Percentiles rank a stretch among this genome's conserved stretches.
Evolutionary conservation across 2,113 vertebrate species (phyloP).

Genomic region (Bos taurus): DNA sequence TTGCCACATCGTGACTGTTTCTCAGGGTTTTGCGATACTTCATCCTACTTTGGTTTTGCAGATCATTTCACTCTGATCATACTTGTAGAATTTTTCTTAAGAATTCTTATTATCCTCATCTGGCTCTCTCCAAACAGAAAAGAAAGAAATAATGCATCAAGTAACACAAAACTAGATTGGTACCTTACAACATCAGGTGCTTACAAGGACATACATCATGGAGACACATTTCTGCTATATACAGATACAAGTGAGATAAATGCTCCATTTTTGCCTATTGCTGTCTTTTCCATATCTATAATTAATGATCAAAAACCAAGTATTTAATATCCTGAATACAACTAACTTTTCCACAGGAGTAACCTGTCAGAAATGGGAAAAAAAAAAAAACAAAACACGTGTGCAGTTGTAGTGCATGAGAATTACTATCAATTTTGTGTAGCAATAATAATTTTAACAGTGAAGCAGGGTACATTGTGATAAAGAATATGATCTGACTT

Average conservation of each 20-base stretch:
- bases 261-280: background rate
- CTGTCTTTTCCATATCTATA: background rate
- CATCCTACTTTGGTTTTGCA: background rate
- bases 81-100: background rate
- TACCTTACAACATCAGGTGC: background rate
- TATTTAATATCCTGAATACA: background rate
- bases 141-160: slow-evolving; percentile 34
- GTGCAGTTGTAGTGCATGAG: background rate
- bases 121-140: background rate
- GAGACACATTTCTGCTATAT: background rate
- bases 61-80: background rate
- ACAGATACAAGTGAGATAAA: slow-evolving; percentile 22
- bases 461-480: background rate
- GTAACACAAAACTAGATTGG: background rate
- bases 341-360: background rate
- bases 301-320: slow-evolving; percentile 43
- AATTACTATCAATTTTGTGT: slow-evolving; percentile 7
- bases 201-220: background rate
- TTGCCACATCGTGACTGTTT: background rate
- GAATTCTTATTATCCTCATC: slow-evolving; percentile 16
- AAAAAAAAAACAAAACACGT: background rate
- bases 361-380: background rate
- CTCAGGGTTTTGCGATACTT: background rate
- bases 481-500: slow-evolving; percentile 17
- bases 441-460: slow-evolving; percentile 27